Conservation (phyloP, 2,113 vertebrate genomes). For the Anguilla rostrata region DNA sequence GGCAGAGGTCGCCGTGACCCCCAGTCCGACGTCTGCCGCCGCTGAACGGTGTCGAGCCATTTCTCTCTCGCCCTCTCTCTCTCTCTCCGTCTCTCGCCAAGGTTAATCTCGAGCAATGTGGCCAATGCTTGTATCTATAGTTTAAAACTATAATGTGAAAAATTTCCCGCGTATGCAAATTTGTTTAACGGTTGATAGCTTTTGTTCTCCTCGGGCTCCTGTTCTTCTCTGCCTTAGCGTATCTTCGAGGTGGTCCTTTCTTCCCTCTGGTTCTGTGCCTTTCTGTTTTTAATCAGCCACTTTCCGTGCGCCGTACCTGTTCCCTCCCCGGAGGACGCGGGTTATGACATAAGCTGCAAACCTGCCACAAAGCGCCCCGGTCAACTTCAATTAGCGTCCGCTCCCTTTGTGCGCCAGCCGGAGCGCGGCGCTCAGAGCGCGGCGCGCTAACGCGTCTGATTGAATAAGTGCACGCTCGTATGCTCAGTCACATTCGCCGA, state of each 20-base stretch:
- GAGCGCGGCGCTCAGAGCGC: neutral
- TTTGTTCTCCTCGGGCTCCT: neutral
- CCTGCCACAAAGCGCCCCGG: neutral
- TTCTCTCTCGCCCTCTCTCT: no score
- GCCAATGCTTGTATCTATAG: no score
- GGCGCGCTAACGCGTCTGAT: neutral
- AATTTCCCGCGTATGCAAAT: no score
- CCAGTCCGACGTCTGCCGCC: no score
- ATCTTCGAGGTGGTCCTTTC: constrained; percentile 15
- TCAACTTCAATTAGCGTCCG: neutral
- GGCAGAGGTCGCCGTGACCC: no score
- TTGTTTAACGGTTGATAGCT: no score
- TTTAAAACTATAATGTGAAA: no score
- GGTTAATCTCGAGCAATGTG: no score
- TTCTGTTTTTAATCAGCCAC: constrained; percentile 22
- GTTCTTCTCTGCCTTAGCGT: neutral
- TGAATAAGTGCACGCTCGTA: neutral
- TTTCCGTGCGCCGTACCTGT: neutral
- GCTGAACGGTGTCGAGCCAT: no score
- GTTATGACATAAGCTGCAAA: neutral
- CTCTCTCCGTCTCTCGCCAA: no score
- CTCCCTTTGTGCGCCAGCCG: neutral
- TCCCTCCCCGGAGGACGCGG: neutral
- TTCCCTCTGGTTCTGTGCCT: neutral
- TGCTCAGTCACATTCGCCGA: neutral